Evolutionary conservation across 2,797 vertebrate genomes (phyloP).

Genomic region (Capromys pilorides): DNA sequence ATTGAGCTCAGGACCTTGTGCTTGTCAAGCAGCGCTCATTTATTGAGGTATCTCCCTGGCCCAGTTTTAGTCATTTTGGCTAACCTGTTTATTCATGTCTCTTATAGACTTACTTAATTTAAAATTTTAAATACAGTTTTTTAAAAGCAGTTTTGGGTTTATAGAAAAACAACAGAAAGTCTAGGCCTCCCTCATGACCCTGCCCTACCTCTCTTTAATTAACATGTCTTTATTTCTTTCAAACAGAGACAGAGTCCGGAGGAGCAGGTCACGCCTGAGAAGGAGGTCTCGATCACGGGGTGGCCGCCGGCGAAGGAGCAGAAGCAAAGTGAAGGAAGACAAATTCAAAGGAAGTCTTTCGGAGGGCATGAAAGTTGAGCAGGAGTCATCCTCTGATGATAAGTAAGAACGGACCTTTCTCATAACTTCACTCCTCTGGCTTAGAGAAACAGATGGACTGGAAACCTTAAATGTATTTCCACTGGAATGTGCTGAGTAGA

Average conservation of each 20-base stretch:
- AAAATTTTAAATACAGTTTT: neutral
- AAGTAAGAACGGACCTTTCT: slow-evolving; percentile 88
- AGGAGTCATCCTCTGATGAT: slow-evolving; percentile 96
- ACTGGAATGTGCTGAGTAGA: neutral
- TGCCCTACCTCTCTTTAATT: neutral
- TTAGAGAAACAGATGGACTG: neutral
- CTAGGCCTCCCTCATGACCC: neutral
- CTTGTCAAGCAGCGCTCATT: no score
- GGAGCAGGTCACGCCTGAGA: slow-evolving; percentile 90
- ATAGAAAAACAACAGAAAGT: neutral
- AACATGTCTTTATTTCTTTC: neutral
- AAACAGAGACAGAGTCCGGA: slow-evolving; percentile 91
- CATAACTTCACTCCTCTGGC: neutral
- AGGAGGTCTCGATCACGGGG: slow-evolving; percentile 94
- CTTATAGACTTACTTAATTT: neutral
- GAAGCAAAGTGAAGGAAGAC: slow-evolving; percentile 95
- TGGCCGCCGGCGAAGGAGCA: slow-evolving; percentile 90
- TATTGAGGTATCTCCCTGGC: no score
- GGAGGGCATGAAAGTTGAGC: slow-evolving; percentile 97
- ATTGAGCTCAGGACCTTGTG: no score
- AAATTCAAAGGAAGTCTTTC: slow-evolving; percentile 99
- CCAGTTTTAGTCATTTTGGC: neutral
- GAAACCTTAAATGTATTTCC: slow-evolving; percentile 26
- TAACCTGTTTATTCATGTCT: neutral
- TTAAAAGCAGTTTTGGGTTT: neutral